phyloP scores from a whole-genome alignment of 2,797 vertebrate genomes.

The Fundulus diaphanus region DNA sequence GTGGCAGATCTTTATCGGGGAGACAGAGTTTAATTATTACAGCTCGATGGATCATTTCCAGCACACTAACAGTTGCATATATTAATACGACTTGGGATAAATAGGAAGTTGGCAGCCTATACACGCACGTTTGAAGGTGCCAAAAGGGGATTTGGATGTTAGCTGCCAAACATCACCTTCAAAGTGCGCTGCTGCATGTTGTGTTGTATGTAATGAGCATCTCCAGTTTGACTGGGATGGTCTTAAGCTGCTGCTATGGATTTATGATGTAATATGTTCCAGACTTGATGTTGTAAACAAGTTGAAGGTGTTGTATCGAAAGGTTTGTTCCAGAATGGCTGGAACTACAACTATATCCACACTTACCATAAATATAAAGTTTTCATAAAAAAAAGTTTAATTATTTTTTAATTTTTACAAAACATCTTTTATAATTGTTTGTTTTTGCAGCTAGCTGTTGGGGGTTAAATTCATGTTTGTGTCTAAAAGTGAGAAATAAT shows the following conservation, averaged over 20 bases:
- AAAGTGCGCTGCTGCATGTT: neutral
- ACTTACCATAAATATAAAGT: neutral
- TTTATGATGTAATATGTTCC: neutral
- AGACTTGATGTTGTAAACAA: neutral
- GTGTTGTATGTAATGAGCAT: neutral
- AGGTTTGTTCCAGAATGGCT: neutral
- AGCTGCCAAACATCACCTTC: conserved; percentile 4
- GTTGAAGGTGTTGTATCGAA: neutral
- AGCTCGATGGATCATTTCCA: conserved; percentile 43
- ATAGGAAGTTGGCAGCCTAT: conserved; percentile 35
- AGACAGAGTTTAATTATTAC: conserved; percentile 41
- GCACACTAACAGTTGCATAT: conserved; percentile 26
- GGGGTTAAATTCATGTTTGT: no score
- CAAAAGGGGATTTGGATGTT: conserved; percentile 3
- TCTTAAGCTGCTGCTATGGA: neutral
- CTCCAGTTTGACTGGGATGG: neutral
- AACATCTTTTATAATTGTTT: no score
- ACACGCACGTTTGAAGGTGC: neutral
- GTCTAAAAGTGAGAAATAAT: no score
- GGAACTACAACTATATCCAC: neutral
- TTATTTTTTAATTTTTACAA: no score
- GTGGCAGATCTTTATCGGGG: conserved; percentile 22
- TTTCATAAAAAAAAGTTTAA: neutral
- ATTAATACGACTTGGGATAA: conserved; percentile 36
- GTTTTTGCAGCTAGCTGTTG: no score